phyloP scores from a whole-genome alignment of 2,113 vertebrate genomes.

The Plestiodon gilberti region DNA sequence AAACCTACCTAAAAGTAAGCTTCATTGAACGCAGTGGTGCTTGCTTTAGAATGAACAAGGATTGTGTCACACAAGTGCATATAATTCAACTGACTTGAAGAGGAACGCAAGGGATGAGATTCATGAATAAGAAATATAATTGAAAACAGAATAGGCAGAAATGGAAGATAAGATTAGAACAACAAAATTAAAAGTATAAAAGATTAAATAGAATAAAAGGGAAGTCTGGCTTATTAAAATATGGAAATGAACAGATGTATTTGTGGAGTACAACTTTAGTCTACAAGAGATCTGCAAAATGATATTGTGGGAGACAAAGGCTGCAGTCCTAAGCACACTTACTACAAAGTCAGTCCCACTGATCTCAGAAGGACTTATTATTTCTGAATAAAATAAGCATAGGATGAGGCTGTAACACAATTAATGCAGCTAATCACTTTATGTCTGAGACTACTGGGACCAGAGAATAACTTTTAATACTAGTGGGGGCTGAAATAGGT shows the following conservation, averaged over 20 bases:
- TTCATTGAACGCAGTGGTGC: too few species aligned
- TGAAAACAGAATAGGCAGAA: neutral
- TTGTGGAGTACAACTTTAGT: neutral
- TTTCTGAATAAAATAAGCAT: neutral
- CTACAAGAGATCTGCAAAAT: constrained; percentile 2
- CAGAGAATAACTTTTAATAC: neutral
- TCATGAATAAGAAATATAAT: constrained; percentile 9
- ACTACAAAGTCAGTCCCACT: neutral
- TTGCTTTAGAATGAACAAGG: too few species aligned
- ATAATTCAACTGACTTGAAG: neutral
- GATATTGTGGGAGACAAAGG: constrained; percentile 1
- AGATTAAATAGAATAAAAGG: neutral
- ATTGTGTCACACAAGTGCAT: neutral
- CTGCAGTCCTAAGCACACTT: neutral
- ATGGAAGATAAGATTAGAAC: constrained; percentile 22
- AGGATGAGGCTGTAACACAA: neutral
- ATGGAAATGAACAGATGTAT: neutral
- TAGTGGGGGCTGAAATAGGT: neutral
- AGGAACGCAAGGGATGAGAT: neutral
- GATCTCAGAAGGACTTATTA: neutral
- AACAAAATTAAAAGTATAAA: constrained; percentile 25
- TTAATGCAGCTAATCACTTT: neutral
- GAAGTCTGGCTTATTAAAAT: constrained; percentile 12
- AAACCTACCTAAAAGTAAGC: too few species aligned
- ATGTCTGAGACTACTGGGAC: neutral